Evolutionary conservation across 2,797 vertebrate genomes (phyloP).

Genomic region (Luscinia megarhynchos): DNA sequence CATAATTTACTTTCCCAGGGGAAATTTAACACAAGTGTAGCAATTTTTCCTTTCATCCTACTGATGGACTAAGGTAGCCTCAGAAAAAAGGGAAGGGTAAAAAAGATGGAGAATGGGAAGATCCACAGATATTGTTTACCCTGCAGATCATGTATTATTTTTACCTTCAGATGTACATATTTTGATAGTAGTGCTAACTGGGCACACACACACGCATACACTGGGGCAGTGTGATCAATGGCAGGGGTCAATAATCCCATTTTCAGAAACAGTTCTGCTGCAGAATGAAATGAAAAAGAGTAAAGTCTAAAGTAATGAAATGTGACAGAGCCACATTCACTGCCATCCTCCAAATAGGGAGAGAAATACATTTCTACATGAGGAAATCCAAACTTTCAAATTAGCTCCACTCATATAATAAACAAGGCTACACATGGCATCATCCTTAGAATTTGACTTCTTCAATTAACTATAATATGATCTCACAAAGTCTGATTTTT

Average conservation of each 20-base stretch:
- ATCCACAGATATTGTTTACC: constrained; percentile 68
- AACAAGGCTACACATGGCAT: constrained; percentile 50
- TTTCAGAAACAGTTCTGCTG: constrained; percentile 61
- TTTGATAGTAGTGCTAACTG: constrained; percentile 54
- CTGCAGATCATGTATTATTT: constrained; percentile 64
- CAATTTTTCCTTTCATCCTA: constrained; percentile 75
- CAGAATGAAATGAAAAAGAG: constrained; percentile 58
- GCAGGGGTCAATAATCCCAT: constrained; percentile 68
- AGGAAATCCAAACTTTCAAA: constrained; percentile 66
- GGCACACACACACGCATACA: background rate
- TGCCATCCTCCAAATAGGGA: constrained; percentile 24
- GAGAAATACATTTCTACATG: background rate
- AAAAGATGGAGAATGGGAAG: background rate
- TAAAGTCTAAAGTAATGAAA: constrained; percentile 66
- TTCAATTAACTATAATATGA: constrained; percentile 72
- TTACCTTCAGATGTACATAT: constrained; percentile 60
- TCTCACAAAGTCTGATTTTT: constrained; percentile 60
- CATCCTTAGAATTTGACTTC: constrained; percentile 55
- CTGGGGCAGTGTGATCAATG: constrained; percentile 49
- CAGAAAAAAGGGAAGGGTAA: background rate
- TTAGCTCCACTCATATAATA: constrained; percentile 59
- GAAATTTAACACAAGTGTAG: constrained; percentile 77
- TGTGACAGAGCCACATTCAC: constrained; percentile 56
- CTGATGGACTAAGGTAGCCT: constrained; percentile 61
- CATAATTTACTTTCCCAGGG: constrained; percentile 75